Evolutionary conservation across 64 coral and sea anemone genomes (phyloP), one percentile per base, ranked within the genome.

Genomic region (Astreopora myriophthalma): DNA sequence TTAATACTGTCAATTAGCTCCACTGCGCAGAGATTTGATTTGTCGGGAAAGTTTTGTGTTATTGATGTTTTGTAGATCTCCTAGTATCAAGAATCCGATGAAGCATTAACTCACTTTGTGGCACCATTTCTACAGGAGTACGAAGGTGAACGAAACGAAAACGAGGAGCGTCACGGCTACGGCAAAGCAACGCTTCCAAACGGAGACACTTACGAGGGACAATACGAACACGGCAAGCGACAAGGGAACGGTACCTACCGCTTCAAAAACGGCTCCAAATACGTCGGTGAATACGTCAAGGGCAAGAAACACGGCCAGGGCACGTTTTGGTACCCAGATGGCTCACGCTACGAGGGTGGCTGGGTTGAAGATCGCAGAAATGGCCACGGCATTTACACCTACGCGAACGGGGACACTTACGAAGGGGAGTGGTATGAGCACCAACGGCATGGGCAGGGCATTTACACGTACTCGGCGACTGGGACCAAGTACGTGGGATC

Each of bases 361-460:
- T 98, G 94, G 94, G 93, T 95, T 0, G 94, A 98, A 48, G 87
- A 98, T n/a, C 71, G 72, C 20, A 85, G 96, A 34, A 98, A 95
- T 63, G 96, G 96, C n/a, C 93, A 95, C 62, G 96, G 96, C 32
- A 67, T 91, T 19, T 98, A 98, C 49, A 90, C 80, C 82, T 98
- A 98, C 75, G 19, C 85, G 11, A 98, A 95, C 57, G 96, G 96
- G 14, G 96, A 98, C 75, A 95, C 82, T 38, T 98, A 95, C 75
- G 96, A 98, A 68, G 96, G 96, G 46, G 72, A 98, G 66, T 98
- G 96, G 96, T 95, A 95, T 87, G 94, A 98, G 60, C 86, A 98
- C 52, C 87, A 90, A 25, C 49, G 94, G 42, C 96, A 98, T 30
- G 96, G 96, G 0, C 96, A 98, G 25, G 96, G 96, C 2, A 73